A percentile compares a stretch with the other conserved stretches of the same genome.
Conservation (phyloP, 2,888 invertebrate genomes). For the Yponomeuta evonymella region DNA sequence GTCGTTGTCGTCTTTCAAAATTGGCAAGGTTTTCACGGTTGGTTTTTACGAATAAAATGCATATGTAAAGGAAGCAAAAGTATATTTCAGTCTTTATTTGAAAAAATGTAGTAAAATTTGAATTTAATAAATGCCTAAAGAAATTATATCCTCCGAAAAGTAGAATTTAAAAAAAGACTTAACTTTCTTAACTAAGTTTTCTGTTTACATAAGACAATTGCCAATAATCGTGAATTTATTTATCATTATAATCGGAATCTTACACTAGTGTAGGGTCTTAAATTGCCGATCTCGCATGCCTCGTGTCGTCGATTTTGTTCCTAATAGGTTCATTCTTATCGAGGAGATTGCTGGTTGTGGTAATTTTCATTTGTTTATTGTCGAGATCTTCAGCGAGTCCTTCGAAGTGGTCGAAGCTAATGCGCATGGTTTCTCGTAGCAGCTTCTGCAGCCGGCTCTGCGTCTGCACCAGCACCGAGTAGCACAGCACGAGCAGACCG, state of each 20-base stretch:
- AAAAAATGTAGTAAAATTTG: neutral
- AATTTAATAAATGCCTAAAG: slow-evolving; percentile 14
- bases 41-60: neutral
- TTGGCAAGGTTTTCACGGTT: neutral
- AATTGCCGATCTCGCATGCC: neutral
- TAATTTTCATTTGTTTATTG: neutral
- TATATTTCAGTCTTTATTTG: slow-evolving; percentile 19
- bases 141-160: slow-evolving; percentile 15
- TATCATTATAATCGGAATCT: neutral
- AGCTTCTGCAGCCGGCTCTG: slow-evolving; percentile 47
- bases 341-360: neutral
- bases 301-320: neutral
- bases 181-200: no score
- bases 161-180: no score
- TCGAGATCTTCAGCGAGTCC: neutral
- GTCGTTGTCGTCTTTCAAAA: no score
- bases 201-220: neutral
- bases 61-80: neutral
- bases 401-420: neutral
- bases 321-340: neutral
- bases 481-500: slow-evolving; percentile 49
- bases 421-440: slow-evolving; percentile 27
- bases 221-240: neutral
- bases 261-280: neutral
- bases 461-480: slow-evolving; percentile 56